Evolutionary conservation across 35 echinoderm and acorn worm species (phyloP).

Genomic region (Amphiura filiformis): DNA sequence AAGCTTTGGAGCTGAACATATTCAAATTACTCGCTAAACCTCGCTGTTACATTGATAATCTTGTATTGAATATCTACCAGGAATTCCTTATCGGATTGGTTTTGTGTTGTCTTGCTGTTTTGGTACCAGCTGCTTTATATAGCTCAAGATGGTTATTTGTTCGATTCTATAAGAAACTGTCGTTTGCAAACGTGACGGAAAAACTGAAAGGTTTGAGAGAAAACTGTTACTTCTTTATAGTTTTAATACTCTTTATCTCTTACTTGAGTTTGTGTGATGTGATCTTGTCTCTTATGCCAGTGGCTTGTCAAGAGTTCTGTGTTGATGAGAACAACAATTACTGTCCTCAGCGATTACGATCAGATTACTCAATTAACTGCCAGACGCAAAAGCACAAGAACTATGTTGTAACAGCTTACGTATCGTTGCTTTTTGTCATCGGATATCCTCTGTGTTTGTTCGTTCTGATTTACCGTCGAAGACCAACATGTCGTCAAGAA

Average conservation of each 20-base stretch:
- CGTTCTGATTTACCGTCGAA: not conserved
- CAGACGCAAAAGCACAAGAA: not conserved
- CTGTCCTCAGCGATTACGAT: not conserved
- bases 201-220: not conserved
- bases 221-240: conserved; percentile 6
- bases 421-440: conserved; percentile 3
- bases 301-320: conserved; percentile 13
- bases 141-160: not conserved
- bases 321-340: not conserved
- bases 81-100: not conserved
- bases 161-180: not conserved
- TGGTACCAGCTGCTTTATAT: not conserved
- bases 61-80: conserved; percentile 16
- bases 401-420: not conserved
- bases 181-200: not conserved
- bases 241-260: conserved; percentile 36
- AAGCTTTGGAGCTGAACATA: conserved; percentile 12
- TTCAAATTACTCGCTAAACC: conserved; percentile 27
- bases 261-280: conserved; percentile 20
- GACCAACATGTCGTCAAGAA: not conserved
- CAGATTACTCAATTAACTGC: conserved; percentile 25
- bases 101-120: not conserved
- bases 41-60: conserved; percentile 15
- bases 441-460: conserved; percentile 21
- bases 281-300: conserved; percentile 22